Evolutionary conservation across 2,888 invertebrate species (phyloP).

Genomic region (Suillia variegata): DNA sequence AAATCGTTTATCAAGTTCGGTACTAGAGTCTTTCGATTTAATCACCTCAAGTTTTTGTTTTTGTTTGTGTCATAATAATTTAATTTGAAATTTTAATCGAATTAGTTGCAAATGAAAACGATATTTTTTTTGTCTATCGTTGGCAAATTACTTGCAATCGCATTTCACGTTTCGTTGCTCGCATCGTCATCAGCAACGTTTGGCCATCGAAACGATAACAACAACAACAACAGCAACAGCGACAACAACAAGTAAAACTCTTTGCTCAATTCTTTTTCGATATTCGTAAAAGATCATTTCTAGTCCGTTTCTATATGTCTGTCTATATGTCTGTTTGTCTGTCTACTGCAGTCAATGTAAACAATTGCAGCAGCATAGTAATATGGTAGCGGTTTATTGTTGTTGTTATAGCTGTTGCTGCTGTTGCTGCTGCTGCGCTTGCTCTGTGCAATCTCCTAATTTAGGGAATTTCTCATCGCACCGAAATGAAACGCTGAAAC

Average conservation of each 20-base stretch:
- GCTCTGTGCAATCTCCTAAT: constrained; percentile 2
- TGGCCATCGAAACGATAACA: too few species aligned
- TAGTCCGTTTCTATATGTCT: too few species aligned
- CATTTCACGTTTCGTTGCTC: constrained; percentile 20
- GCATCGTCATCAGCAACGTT: constrained; percentile 35
- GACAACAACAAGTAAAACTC: neutral
- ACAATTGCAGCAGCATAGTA: neutral
- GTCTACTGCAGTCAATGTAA: neutral
- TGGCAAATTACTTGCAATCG: neutral
- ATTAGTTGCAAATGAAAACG: neutral
- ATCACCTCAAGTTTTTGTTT: too few species aligned
- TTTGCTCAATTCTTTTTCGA: neutral
- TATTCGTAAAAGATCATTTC: too few species aligned
- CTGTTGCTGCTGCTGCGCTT: too few species aligned
- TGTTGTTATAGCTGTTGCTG: neutral
- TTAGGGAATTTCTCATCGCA: neutral
- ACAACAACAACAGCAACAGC: neutral
- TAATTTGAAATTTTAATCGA: too few species aligned
- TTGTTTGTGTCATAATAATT: too few species aligned
- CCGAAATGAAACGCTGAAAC: neutral
- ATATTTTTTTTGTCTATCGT: too few species aligned
- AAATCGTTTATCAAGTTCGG: too few species aligned
- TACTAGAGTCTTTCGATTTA: too few species aligned
- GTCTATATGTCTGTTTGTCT: too few species aligned
- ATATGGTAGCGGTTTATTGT: neutral